Conservation (phyloP, 2,797 vertebrate genomes). For the Eptatretus atami region DNA sequence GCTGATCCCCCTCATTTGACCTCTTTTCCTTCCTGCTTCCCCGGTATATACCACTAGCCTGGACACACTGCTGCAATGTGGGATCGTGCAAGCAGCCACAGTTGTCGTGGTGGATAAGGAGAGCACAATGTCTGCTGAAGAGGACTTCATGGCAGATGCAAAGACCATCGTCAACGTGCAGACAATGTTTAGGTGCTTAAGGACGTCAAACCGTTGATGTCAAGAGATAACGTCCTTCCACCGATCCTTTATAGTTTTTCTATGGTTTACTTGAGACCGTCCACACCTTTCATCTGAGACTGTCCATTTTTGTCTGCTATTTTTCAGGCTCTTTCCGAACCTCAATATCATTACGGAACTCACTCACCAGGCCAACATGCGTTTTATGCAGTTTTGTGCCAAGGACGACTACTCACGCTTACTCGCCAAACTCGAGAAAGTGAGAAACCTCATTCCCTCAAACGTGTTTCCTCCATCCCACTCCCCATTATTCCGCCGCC, state of each 20-base stretch:
- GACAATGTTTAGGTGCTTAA: constrained; percentile 53
- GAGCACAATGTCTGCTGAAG: constrained; percentile 85
- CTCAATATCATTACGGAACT: constrained; percentile 91
- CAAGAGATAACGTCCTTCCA: no score
- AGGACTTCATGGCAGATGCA: constrained; percentile 92
- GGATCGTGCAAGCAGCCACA: constrained; percentile 74
- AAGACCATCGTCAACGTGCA: constrained; percentile 93
- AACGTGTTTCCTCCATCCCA: background rate
- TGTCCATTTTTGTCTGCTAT: background rate
- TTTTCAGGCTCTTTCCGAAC: constrained; percentile 55
- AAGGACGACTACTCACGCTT: constrained; percentile 93
- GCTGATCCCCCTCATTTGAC: no score
- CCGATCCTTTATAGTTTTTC: no score
- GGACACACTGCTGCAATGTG: constrained; percentile 71
- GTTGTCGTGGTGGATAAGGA: constrained; percentile 92
- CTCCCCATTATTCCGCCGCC: constrained; percentile 7
- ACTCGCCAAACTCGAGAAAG: constrained; percentile 80
- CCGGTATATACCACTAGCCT: constrained; percentile 30
- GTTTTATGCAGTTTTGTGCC: constrained; percentile 93
- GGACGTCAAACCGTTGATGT: no score
- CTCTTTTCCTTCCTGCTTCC: background rate
- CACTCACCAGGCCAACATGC: constrained; percentile 88
- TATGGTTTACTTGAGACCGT: no score
- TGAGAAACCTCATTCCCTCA: constrained; percentile 13
- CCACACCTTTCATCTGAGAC: no score